Evolutionary conservation across 2,888 invertebrate species (phyloP).

Genomic region (Orgyia antiqua): DNA sequence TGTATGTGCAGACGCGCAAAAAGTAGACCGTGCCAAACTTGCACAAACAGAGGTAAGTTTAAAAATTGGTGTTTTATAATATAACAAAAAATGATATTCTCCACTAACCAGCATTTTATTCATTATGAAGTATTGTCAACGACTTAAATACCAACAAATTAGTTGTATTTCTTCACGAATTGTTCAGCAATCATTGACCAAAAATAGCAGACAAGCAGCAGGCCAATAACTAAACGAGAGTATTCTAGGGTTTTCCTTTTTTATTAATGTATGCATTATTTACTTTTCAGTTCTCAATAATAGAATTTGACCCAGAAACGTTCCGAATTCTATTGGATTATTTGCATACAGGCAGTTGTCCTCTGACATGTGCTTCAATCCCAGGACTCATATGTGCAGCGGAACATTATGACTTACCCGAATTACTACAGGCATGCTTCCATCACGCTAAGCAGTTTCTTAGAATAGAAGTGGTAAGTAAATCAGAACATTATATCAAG

Average conservation of each 20-base stretch:
- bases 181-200: no score
- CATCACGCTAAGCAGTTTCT: constrained; percentile 97
- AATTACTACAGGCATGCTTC: constrained; percentile 94
- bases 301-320: constrained; percentile 96
- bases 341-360: constrained; percentile 94
- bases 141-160: no score
- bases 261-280: no score
- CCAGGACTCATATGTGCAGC: constrained; percentile 96
- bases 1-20: constrained; percentile 95
- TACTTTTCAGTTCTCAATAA: constrained; percentile 89
- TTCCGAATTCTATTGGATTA: constrained; percentile 94
- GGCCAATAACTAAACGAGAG: no score
- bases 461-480: constrained; percentile 89
- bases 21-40: constrained; percentile 93
- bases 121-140: no score
- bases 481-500: no score
- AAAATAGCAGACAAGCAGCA: no score
- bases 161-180: no score
- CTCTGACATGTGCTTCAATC: constrained; percentile 93
- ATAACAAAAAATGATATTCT: no score
- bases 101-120: no score
- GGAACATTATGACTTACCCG: constrained; percentile 95
- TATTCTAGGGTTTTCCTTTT: no score
- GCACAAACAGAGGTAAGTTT: constrained; percentile 92
- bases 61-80: no score